Base-by-base conservation (phyloP, 2,888 invertebrate genomes). In the Cerceris ruficornis region DNA sequence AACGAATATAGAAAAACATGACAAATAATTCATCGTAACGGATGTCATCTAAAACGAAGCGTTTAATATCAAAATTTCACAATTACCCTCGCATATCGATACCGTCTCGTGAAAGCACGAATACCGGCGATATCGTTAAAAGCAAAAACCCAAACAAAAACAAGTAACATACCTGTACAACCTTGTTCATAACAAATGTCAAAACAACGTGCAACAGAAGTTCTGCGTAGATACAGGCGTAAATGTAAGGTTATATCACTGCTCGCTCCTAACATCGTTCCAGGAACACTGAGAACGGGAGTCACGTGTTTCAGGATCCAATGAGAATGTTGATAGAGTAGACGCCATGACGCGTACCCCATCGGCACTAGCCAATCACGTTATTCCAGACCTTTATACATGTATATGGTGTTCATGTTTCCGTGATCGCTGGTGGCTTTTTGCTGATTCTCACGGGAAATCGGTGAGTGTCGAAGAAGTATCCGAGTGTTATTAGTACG, bases 331-430 rank as follows among this genome's bases (percentile, higher is more conserved):
- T 17, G 28, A 59, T 75, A 54, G 55, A 14, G 7, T 28, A 65
- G 85, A 85, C 88, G 91, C 91, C 90, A 89, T 91, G 88, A 90
- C 89, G 89, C 86, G 84, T 88, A 84, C 83, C 87, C 86, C 62
- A 80, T 69, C 68, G 66, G 55, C 67, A 61, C 64, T 72, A 76
- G 80, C 91, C 91, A 91, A 91, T 91, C 85, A 81, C 80, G 83
- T 90, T 88, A 90, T 87, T 89, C 86, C 86, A 88, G 85, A 82
- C 87, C 85, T 81, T 87, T 88, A 87, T 88, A 88, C 86, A 89
- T 90, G 88, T 89, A 88, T 87, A 88, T 86, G 88, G 87, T 88
- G 90, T 88, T 88, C 77, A 88, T 85, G 88, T 89, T 89, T 89
- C 87, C 81, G 80, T 83, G 83, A 85, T 87, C 82, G 89, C 85